phyloP scores from a whole-genome alignment of 2,113 vertebrate species.

The Pelusios castaneus region DNA sequence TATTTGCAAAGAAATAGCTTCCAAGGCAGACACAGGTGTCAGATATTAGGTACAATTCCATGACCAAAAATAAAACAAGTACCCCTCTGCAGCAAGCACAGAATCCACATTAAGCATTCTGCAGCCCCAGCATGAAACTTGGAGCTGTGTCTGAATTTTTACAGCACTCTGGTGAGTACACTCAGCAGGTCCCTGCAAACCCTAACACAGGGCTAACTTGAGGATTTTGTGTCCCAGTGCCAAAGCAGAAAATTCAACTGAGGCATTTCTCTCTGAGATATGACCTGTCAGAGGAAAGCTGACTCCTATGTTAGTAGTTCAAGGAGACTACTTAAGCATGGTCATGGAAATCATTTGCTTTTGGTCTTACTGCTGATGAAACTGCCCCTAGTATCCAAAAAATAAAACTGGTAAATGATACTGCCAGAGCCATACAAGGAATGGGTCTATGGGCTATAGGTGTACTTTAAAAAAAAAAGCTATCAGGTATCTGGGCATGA shows the following conservation, averaged over 20 bases:
- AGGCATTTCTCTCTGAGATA: background rate
- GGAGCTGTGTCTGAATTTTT: background rate
- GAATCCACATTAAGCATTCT: background rate
- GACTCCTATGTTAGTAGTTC: too few species aligned
- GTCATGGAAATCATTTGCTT: background rate
- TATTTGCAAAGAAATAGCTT: background rate
- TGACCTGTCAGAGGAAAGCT: background rate
- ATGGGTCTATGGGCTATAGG: background rate
- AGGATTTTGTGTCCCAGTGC: background rate
- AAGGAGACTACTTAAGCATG: background rate
- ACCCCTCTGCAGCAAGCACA: background rate
- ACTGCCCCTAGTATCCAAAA: background rate
- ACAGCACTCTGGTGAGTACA: background rate
- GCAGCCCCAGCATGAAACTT: background rate
- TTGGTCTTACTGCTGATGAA: background rate
- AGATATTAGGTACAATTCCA: background rate
- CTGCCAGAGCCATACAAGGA: background rate
- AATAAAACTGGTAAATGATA: rapidly evolving
- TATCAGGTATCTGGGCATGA: background rate
- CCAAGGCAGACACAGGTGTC: background rate
- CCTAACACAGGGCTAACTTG: background rate
- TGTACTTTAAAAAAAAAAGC: background rate
- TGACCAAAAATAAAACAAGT: background rate
- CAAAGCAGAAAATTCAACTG: background rate
- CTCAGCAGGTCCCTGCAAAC: background rate